Evolutionary conservation across 2,113 vertebrate species (phyloP), one percentile per base, ranked within the genome.

Genomic region (Nanorana parkeri): DNA sequence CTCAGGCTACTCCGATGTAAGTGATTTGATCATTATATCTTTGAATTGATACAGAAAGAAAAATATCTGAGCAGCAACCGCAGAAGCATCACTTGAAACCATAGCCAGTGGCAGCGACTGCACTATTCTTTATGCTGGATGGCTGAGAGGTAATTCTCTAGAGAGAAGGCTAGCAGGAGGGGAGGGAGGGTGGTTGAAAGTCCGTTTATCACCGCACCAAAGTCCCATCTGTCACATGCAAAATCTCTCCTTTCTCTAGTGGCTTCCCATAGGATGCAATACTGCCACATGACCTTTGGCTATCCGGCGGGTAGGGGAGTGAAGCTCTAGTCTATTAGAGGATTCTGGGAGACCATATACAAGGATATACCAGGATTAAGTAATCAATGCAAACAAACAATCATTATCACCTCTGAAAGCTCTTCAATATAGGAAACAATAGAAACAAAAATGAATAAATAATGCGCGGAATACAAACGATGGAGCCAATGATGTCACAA

Each of bases 211-310:
- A 71, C 47, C 47, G 51, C 51, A 54, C n/a, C 16, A 71, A 67
- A 20, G 65, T 17, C 41, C 68, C 68, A 71, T 71, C 68, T 71
- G 68, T 71, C 68, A 23, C 51, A 13, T 71, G 26, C 24, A 29
- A 28, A 65, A 26, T 19, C 28, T 73, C 51, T 26, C 47, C 69
- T 24, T 72, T 24, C 23, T 55, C 17, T 28, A 72, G 55, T 36
- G 15, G 7, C 51, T 73, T 54, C 69, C 52, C 19, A 56, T 73
- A 54, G 52, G 20, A 28, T 26, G 63, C 63, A 65, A 29, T 65
- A 26, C 24, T 24, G 11, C 52, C n/a, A 28, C 17, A 73, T 24
- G 23, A 73, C 52, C 41, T 56, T 51, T 73, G 52, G 29, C 52
- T 73, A 17, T 29, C 68, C 23, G 47, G 23, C 69, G 28, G 24